A percentile compares a stretch with the other conserved stretches of the same genome.
Conservation (phyloP, 92 coral and sea anemone species). For the Bergia sp. region DNA sequence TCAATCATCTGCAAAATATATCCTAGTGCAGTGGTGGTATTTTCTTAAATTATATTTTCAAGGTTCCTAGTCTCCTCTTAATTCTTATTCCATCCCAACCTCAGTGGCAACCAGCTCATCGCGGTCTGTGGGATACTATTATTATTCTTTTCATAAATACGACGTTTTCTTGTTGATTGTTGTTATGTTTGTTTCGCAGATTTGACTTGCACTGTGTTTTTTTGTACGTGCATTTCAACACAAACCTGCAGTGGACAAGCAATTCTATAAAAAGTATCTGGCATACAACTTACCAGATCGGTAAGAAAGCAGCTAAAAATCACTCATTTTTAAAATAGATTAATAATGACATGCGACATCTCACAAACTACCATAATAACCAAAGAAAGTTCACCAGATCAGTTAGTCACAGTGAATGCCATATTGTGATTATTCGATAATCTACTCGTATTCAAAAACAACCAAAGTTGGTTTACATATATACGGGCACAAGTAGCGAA, state of each 20-base stretch:
- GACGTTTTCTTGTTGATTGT: neutral
- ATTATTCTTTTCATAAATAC: conserved; percentile 22
- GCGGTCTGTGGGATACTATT: neutral
- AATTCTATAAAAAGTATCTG: neutral
- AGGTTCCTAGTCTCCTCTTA: neutral
- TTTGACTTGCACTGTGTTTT: neutral
- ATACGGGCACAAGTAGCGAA: neutral
- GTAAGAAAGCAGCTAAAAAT: neutral
- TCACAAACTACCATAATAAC: neutral
- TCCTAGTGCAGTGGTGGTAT: neutral
- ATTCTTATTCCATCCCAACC: neutral
- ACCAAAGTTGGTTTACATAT: neutral
- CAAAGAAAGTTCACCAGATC: neutral
- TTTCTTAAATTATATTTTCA: neutral
- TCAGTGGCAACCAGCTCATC: neutral
- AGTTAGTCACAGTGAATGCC: neutral
- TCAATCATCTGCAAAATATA: neutral
- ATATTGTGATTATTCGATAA: neutral
- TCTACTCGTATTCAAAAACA: neutral
- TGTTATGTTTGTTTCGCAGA: neutral
- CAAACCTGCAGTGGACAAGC: neutral
- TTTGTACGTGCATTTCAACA: neutral
- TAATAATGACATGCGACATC: neutral
- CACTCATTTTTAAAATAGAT: neutral
- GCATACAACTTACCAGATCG: neutral